Conservation (phyloP, 30 jellyfish, hydroid and myxozoan genomes). For the Nemopilema nomurai region DNA sequence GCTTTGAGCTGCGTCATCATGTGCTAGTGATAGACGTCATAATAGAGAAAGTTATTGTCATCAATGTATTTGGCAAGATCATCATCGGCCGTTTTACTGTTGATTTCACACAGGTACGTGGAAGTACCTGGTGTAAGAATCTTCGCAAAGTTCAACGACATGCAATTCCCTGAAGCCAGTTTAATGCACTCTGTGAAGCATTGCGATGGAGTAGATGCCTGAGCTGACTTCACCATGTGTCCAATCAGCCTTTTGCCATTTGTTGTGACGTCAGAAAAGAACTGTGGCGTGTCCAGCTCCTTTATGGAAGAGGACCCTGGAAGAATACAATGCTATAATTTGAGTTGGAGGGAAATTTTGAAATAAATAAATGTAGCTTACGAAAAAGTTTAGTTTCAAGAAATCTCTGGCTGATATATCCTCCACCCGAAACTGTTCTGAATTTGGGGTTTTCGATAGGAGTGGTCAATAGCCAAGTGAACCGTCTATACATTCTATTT, state of each 20-base stretch:
- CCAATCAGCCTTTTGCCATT: constrained; percentile 22
- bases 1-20: background rate
- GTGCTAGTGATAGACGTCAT: background rate
- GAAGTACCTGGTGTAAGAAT: background rate
- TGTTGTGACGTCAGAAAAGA: background rate
- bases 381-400: too few relatives aligned
- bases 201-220: constrained; percentile 1
- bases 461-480: too few relatives aligned
- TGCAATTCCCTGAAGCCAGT: constrained; percentile 6
- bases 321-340: too few relatives aligned
- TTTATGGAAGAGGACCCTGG: too few relatives aligned
- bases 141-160: constrained; percentile 7
- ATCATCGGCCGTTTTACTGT: constrained; percentile 5
- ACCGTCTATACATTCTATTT: too few relatives aligned
- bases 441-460: too few relatives aligned
- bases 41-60: constrained; percentile 2
- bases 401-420: too few relatives aligned
- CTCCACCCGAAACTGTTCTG: too few relatives aligned
- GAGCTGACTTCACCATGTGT: background rate
- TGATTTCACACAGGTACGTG: constrained; percentile 10
- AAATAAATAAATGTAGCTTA: too few relatives aligned
- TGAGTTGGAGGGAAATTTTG: too few relatives aligned
- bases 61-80: background rate
- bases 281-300: constrained; percentile 19
- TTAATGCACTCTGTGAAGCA: constrained; percentile 7